phyloP scores from a whole-genome alignment of 2,888 invertebrate genomes.

The Himalopsyche tibetana region DNA sequence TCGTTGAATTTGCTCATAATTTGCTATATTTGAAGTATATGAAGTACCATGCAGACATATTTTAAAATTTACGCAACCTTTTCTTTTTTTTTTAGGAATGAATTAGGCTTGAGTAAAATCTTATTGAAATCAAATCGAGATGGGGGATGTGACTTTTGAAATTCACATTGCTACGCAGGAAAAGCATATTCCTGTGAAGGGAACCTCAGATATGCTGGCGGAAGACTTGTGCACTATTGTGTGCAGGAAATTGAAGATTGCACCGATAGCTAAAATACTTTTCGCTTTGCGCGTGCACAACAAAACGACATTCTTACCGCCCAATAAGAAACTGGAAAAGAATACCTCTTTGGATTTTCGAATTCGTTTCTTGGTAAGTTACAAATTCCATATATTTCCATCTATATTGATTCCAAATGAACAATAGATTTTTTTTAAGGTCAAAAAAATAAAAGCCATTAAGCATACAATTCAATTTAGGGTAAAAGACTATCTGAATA shows the following conservation, averaged over 20 bases:
- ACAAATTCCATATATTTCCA: constrained; percentile 19
- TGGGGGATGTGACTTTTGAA: constrained; percentile 43
- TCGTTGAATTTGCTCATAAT: too few species aligned
- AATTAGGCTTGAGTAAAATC: background rate
- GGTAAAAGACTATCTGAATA: too few species aligned
- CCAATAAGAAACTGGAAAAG: constrained; percentile 77
- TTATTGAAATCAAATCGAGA: background rate
- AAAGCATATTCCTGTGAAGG: constrained; percentile 43
- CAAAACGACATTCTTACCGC: constrained; percentile 82
- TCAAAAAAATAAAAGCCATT: too few species aligned
- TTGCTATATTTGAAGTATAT: too few species aligned
- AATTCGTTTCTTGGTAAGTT: constrained; percentile 84
- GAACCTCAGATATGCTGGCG: constrained; percentile 72
- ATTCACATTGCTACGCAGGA: constrained; percentile 54
- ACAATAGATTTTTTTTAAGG: too few species aligned
- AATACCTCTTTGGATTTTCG: constrained; percentile 83
- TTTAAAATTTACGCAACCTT: too few species aligned
- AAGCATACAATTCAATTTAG: too few species aligned
- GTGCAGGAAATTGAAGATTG: constrained; percentile 84
- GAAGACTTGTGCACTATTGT: constrained; percentile 85
- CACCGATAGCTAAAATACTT: constrained; percentile 85
- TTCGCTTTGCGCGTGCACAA: constrained; percentile 85
- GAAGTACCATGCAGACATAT: too few species aligned
- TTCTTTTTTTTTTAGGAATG: background rate
- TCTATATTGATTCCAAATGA: background rate